These are phyloP conservation scores for Drosophila willistoni DNA, from an alignment of 1,140 invertebrate species.

Conservation along the genomic window DNA sequence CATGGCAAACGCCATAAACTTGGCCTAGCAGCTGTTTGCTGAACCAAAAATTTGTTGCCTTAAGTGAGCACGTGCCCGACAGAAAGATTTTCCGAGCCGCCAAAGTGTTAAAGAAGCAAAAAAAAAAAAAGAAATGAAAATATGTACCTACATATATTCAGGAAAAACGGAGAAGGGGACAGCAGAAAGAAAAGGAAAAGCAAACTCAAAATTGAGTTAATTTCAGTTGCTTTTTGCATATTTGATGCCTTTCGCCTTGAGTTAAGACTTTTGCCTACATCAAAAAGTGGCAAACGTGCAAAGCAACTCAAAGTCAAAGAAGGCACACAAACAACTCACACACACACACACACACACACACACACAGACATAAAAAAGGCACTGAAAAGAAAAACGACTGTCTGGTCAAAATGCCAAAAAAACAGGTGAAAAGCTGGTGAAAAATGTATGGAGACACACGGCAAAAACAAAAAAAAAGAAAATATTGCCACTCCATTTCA, in stretches of 20 bases:
- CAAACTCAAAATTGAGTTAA: conserved; percentile 51
- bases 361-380: background rate
- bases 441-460: background rate
- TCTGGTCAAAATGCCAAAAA: conserved; percentile 7
- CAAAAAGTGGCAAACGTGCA: conserved; percentile 13
- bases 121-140: background rate
- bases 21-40: conserved; percentile 10
- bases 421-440: conserved; percentile 11
- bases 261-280: conserved; percentile 14
- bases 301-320: conserved; percentile 13
- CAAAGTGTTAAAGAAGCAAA: conserved; percentile 8
- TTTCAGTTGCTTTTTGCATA: conserved; percentile 49
- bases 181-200: background rate
- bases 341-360: background rate
- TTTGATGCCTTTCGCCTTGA: conserved; percentile 41
- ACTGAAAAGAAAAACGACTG: conserved; percentile 8
- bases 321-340: background rate
- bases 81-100: conserved; percentile 7
- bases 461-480: background rate
- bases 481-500: conserved; percentile 25
- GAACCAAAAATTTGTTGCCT: conserved; percentile 12
- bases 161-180: background rate
- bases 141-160: too few relatives aligned
- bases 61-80: conserved; percentile 11
- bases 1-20: conserved; percentile 9